phyloP scores from a whole-genome alignment of 2,888 invertebrate species.

The Ceratothoa steindachneri region DNA sequence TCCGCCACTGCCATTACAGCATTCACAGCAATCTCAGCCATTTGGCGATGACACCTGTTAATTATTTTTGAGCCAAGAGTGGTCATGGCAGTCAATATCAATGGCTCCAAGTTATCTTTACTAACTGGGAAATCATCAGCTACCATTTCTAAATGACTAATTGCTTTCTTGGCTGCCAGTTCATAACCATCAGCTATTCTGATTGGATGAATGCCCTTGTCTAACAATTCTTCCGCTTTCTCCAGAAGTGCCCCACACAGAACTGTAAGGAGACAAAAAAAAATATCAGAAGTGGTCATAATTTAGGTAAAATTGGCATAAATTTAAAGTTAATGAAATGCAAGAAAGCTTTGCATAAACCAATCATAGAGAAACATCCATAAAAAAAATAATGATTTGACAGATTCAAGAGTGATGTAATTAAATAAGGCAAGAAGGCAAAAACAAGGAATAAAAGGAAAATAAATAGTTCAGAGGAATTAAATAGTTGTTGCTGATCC shows the following conservation, averaged over 20 bases:
- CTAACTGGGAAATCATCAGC: conserved; percentile 85
- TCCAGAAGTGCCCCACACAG: conserved; percentile 85
- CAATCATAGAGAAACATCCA: too few relatives aligned
- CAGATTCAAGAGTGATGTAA: too few relatives aligned
- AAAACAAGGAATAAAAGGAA: too few relatives aligned
- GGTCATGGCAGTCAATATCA: conserved; percentile 94
- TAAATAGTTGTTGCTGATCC: too few relatives aligned
- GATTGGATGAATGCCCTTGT: conserved; percentile 97
- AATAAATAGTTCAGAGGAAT: too few relatives aligned
- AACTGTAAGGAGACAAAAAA: conserved; percentile 57
- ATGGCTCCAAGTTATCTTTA: conserved; percentile 73
- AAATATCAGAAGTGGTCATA: conserved; percentile 1
- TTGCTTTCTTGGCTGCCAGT: conserved; percentile 84
- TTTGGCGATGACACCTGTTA: conserved; percentile 74
- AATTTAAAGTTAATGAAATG: too few relatives aligned
- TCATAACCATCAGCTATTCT: conserved; percentile 98
- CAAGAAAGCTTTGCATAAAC: too few relatives aligned
- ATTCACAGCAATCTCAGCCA: conserved; percentile 98
- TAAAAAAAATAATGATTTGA: too few relatives aligned
- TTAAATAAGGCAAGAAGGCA: too few relatives aligned
- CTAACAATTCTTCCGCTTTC: conserved; percentile 84
- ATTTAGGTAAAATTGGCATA: neutral
- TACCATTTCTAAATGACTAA: conserved; percentile 78
- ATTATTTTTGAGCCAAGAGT: conserved; percentile 83
- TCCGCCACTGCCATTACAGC: conserved; percentile 96